These are phyloP conservation scores for Choristoneura fumiferana DNA, from an alignment of 1,140 invertebrate genomes.

Conservation along the genomic window DNA sequence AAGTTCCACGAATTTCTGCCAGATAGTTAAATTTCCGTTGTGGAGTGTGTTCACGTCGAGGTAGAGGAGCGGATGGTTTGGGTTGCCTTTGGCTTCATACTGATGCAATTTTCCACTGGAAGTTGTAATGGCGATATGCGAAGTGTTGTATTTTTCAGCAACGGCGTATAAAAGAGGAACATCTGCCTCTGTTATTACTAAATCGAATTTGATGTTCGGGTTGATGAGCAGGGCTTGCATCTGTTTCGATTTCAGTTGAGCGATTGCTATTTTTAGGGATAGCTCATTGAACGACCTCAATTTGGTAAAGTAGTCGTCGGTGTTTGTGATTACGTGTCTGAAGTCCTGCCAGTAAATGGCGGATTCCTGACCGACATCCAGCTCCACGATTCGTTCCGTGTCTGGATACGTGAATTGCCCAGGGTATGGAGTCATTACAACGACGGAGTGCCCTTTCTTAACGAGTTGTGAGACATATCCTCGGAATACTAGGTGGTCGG, in stretches of 20 bases:
- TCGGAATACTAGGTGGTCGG: slow-evolving; percentile 62
- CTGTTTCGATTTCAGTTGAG: slow-evolving; percentile 59
- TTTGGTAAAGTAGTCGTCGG: slow-evolving; percentile 54
- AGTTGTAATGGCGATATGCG: slow-evolving; percentile 62
- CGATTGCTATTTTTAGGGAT: slow-evolving; percentile 54
- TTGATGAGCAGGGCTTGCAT: slow-evolving; percentile 60
- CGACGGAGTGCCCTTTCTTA: slow-evolving; percentile 52
- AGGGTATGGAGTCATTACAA: slow-evolving; percentile 70
- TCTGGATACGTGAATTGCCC: slow-evolving; percentile 57
- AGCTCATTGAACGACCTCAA: slow-evolving; percentile 52
- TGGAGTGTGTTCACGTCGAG: slow-evolving; percentile 58
- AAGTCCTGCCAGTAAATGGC: slow-evolving; percentile 56
- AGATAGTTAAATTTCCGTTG: slow-evolving; percentile 48
- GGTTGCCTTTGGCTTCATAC: slow-evolving; percentile 62
- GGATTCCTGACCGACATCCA: slow-evolving; percentile 58
- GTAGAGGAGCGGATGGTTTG: slow-evolving; percentile 58
- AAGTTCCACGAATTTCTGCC: slow-evolving; percentile 55
- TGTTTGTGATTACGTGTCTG: slow-evolving; percentile 46
- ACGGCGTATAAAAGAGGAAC: slow-evolving; percentile 62
- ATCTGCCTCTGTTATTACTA: slow-evolving; percentile 69
- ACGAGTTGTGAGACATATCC: slow-evolving; percentile 53
- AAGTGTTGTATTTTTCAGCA: slow-evolving; percentile 63
- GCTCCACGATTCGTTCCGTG: slow-evolving; percentile 51
- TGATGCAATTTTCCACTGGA: slow-evolving; percentile 59
- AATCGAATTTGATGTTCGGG: slow-evolving; percentile 62